phyloP scores from a whole-genome alignment of 2,113 vertebrate species.

The Rhabdornis inornatus region DNA sequence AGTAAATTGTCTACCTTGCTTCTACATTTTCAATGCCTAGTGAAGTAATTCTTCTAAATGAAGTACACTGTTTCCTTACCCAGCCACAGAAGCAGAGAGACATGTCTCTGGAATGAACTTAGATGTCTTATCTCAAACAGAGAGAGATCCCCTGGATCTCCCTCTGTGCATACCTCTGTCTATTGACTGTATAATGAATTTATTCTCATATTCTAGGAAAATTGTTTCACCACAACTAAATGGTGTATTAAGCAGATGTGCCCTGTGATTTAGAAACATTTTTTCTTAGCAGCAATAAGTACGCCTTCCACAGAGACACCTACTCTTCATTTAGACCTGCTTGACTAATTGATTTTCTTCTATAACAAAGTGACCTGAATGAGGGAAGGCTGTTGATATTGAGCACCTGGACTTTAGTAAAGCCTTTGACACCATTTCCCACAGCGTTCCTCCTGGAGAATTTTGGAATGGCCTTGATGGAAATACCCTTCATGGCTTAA shows the following conservation, averaged over 20 bases:
- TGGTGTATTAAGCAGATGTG: not conserved
- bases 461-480: not conserved
- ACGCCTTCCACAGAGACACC: not conserved
- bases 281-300: not conserved
- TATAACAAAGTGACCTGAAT: not conserved
- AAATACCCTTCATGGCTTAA: not conserved
- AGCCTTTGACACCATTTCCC: not conserved
- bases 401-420: not conserved
- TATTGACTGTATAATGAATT: constrained; percentile 43
- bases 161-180: not conserved
- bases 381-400: not conserved
- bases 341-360: not conserved
- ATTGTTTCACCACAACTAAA: constrained; percentile 1
- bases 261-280: not conserved
- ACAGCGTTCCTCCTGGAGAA: not conserved
- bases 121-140: constrained; percentile 4
- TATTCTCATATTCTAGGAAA: not conserved
- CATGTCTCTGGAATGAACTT: not conserved
- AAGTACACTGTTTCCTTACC: not conserved
- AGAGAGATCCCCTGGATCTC: not conserved
- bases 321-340: not conserved
- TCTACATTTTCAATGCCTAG: not conserved
- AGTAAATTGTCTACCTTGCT: not conserved
- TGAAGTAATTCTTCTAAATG: not conserved
- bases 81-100: not conserved